Evolutionary conservation across 2,113 vertebrate genomes (phyloP).

Genomic region (Corythoichthys intestinalis): DNA sequence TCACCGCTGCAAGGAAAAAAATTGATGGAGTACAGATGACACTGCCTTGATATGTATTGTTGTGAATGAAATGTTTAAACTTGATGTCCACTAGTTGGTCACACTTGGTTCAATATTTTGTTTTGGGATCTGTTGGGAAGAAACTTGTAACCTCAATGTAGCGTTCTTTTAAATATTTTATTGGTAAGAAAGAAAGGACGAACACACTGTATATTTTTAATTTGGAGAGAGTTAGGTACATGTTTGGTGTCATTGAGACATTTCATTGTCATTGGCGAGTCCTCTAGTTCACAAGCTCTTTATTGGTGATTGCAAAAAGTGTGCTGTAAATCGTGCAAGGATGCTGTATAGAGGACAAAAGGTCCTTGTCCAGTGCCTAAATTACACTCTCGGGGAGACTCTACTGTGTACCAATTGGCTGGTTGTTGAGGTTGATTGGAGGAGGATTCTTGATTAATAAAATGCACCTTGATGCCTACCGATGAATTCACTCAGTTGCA

Average conservation of each 20-base stretch:
- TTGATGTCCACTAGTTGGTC: not conserved
- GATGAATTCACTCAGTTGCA: slow-evolving; percentile 61
- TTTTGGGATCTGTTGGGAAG: not conserved
- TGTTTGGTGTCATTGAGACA: not conserved
- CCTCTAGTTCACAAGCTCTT: not conserved
- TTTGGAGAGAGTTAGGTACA: not conserved
- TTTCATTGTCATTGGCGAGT: too few species aligned
- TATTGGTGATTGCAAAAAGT: not conserved
- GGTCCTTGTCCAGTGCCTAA: slow-evolving; percentile 26
- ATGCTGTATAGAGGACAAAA: slow-evolving; percentile 16
- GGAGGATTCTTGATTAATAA: slow-evolving; percentile 56
- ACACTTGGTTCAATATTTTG: not conserved
- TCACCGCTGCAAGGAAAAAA: not conserved
- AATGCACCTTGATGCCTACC: slow-evolving; percentile 62
- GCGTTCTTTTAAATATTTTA: not conserved
- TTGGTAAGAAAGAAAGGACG: not conserved
- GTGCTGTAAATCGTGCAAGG: not conserved
- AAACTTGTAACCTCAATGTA: not conserved
- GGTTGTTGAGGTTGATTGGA: slow-evolving; percentile 54
- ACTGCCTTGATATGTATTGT: not conserved
- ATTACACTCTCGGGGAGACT: slow-evolving; percentile 45
- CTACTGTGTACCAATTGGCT: slow-evolving; percentile 45
- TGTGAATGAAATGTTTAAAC: not conserved
- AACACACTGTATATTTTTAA: not conserved
- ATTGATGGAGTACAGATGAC: not conserved